Percentiles rank a stretch among this genome's conserved stretches.
Evolutionary conservation across 2,797 vertebrate species (phyloP).

Genomic region (Fringilla coelebs): DNA sequence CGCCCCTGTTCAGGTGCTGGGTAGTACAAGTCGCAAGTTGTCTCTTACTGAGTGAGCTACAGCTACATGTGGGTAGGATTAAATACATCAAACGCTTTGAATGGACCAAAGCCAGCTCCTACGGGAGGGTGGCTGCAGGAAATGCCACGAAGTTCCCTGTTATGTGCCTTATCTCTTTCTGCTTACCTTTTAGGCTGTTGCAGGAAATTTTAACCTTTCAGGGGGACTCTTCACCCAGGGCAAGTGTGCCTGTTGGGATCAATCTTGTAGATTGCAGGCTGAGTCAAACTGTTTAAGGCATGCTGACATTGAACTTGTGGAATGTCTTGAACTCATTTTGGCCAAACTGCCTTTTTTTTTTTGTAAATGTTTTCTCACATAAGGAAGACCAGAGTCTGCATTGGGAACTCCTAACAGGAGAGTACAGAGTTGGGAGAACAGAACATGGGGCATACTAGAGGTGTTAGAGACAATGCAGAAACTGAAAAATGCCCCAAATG

Average conservation of each 20-base stretch:
- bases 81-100: fast-evolving
- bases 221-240: not conserved
- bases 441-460: not conserved
- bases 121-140: not conserved
- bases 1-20: fast-evolving
- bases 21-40: fast-evolving
- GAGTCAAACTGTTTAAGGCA: not conserved
- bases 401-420: not conserved
- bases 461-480: not conserved
- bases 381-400: not conserved
- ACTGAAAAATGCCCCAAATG: not conserved
- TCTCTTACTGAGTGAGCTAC: fast-evolving
- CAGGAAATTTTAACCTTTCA: not conserved
- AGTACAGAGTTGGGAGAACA: not conserved
- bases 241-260: not conserved
- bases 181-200: not conserved
- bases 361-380: not conserved
- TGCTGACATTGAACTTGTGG: not conserved
- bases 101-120: not conserved
- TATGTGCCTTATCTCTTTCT: not conserved
- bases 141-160: not conserved
- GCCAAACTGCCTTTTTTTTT: not conserved
- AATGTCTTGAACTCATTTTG: not conserved
- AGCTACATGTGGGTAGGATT: fast-evolving
- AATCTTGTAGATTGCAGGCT: not conserved